Evolutionary conservation across 2,113 vertebrate species (phyloP).

Genomic region (Nannospalax galili): DNA sequence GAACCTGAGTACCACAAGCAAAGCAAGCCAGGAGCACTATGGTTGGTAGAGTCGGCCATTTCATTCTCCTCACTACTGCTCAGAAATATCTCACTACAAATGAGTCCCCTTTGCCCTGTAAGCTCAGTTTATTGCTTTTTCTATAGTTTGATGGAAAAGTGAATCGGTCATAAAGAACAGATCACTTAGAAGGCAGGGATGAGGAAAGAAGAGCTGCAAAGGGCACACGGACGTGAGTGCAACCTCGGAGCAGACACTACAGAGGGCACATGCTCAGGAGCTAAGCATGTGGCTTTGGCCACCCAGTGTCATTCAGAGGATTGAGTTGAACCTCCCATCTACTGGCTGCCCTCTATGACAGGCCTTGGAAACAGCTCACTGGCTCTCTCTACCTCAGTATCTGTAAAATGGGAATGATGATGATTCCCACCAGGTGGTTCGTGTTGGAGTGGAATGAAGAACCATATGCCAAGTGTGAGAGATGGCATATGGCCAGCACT

Average conservation of each 20-base stretch:
- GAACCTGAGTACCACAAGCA: too few relatives aligned
- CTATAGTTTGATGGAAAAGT: slow-evolving; percentile 3
- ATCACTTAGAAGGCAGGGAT: not conserved
- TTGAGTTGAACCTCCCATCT: not conserved
- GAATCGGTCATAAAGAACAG: not conserved
- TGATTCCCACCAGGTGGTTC: not conserved
- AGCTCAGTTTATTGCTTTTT: not conserved
- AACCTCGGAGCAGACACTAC: not conserved
- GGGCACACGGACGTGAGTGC: not conserved
- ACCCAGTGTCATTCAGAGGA: not conserved
- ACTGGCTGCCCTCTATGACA: not conserved
- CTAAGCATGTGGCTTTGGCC: not conserved
- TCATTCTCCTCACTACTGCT: not conserved
- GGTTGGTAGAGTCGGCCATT: too few relatives aligned
- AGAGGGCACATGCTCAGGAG: not conserved
- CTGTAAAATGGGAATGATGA: not conserved
- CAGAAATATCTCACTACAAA: not conserved
- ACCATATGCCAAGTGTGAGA: not conserved
- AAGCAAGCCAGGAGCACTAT: too few relatives aligned
- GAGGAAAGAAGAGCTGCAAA: not conserved
- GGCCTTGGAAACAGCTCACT: not conserved
- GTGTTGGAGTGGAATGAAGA: not conserved
- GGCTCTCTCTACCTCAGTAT: not conserved
- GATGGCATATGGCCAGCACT: not conserved
- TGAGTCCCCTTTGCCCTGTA: not conserved